Evolutionary conservation across 2,113 vertebrate species (phyloP).

Genomic region (Trinectes maculatus): DNA sequence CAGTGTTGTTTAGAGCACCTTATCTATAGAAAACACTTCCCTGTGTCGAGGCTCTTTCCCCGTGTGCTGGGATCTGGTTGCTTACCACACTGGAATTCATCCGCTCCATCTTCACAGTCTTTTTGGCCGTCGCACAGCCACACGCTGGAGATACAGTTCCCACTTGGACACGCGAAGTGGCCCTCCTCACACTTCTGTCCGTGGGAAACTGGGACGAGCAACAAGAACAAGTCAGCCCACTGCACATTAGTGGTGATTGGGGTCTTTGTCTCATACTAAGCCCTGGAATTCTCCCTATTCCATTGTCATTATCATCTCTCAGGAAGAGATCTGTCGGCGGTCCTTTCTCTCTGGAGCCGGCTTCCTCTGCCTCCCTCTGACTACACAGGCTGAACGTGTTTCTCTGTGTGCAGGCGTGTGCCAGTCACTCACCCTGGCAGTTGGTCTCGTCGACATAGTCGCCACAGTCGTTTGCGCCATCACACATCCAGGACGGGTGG

Average conservation of each 20-base stretch:
- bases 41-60: conserved; percentile 3
- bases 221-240: conserved; percentile 52
- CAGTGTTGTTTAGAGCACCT: conserved; percentile 13
- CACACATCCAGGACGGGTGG: conserved; percentile 94
- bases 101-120: conserved; percentile 96
- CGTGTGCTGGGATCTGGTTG: conserved; percentile 19
- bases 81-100: conserved; percentile 96
- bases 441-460: conserved; percentile 96
- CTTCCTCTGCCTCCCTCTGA: conserved; percentile 31
- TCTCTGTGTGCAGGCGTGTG: not conserved
- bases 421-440: conserved; percentile 90
- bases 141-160: conserved; percentile 97
- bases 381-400: not conserved
- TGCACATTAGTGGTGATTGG: conserved; percentile 27
- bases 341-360: conserved; percentile 55
- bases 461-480: conserved; percentile 97
- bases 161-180: conserved; percentile 97
- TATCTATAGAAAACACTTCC: conserved; percentile 22
- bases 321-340: conserved; percentile 47
- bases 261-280: conserved; percentile 56
- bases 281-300: conserved; percentile 37
- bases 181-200: conserved; percentile 95
- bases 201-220: conserved; percentile 87
- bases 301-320: conserved; percentile 48
- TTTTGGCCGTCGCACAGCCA: conserved; percentile 98